Percentiles rank a stretch among this genome's conserved stretches.
phyloP scores from a whole-genome alignment of 1,140 invertebrate genomes.

The Drosophila malerkotliana region DNA sequence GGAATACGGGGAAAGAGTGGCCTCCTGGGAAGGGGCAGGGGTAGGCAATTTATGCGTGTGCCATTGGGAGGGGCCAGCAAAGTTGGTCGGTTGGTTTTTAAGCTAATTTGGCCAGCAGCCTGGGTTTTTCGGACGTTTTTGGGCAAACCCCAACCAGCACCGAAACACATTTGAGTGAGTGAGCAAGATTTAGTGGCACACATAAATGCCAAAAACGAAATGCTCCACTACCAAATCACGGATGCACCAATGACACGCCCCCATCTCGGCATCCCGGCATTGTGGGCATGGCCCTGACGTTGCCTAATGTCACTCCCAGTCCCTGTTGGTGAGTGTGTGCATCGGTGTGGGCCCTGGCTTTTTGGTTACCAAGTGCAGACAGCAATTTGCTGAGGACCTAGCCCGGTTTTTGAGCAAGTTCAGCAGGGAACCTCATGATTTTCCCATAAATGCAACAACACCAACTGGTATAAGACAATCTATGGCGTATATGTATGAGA shows the following conservation, averaged over 20 bases:
- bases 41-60: conserved; percentile 62
- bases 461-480: conserved; percentile 20
- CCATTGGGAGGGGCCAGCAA: conserved; percentile 48
- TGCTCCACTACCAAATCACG: conserved; percentile 74
- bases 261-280: conserved; percentile 37
- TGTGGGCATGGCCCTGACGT: conserved; percentile 14
- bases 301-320: not conserved
- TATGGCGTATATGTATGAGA: not conserved
- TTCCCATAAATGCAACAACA: conserved; percentile 66
- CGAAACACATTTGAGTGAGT: conserved; percentile 68
- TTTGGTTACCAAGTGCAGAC: conserved; percentile 27
- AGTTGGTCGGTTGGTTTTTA: conserved; percentile 60
- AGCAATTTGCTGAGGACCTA: conserved; percentile 15
- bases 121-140: conserved; percentile 15
- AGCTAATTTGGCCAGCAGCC: conserved; percentile 73
- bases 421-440: conserved; percentile 77
- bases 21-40: not conserved
- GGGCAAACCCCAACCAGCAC: conserved; percentile 20
- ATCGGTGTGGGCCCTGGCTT: not conserved
- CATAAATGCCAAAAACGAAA: conserved; percentile 79
- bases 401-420: conserved; percentile 32
- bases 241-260: conserved; percentile 65
- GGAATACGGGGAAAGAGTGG: not conserved
- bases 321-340: not conserved
- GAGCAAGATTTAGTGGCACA: conserved; percentile 75